Conservation (phyloP, 2,888 invertebrate genomes). For the Pollenia griseotomentosa region DNA sequence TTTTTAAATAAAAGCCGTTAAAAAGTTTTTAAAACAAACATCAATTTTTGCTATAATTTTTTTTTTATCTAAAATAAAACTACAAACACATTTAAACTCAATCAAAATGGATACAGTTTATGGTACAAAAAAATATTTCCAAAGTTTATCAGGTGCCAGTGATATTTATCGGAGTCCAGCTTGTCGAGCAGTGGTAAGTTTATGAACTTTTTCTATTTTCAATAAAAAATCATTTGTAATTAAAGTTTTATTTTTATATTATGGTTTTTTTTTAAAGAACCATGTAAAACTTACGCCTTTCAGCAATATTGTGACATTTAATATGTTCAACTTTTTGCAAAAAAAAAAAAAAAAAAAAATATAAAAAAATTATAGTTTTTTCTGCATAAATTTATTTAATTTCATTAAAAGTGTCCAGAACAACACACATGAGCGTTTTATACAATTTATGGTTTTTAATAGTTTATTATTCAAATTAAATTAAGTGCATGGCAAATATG, state of each 20-base stretch:
- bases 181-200: constrained; percentile 83
- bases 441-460: constrained; percentile 52
- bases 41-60: neutral
- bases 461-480: constrained; percentile 31
- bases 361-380: neutral
- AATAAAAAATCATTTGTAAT: neutral
- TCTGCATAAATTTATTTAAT: constrained; percentile 45
- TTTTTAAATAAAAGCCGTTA: neutral
- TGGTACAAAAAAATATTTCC: constrained; percentile 84
- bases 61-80: neutral
- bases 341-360: neutral
- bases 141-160: constrained; percentile 83
- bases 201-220: constrained; percentile 14
- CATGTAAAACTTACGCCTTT: constrained; percentile 30
- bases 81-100: constrained; percentile 10
- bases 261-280: constrained; percentile 7
- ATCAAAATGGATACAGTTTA: constrained; percentile 83
- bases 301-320: constrained; percentile 45
- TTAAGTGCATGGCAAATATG: neutral
- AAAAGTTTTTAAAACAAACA: constrained; percentile 21
- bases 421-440: constrained; percentile 18
- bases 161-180: constrained; percentile 83
- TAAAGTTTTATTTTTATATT: constrained; percentile 20
- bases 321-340: constrained; percentile 36
- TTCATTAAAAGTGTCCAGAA: constrained; percentile 33